Evolutionary conservation across 2,797 vertebrate genomes (phyloP), one percentile per base, ranked within the genome.

Genomic region (Sebastes iracundus): DNA sequence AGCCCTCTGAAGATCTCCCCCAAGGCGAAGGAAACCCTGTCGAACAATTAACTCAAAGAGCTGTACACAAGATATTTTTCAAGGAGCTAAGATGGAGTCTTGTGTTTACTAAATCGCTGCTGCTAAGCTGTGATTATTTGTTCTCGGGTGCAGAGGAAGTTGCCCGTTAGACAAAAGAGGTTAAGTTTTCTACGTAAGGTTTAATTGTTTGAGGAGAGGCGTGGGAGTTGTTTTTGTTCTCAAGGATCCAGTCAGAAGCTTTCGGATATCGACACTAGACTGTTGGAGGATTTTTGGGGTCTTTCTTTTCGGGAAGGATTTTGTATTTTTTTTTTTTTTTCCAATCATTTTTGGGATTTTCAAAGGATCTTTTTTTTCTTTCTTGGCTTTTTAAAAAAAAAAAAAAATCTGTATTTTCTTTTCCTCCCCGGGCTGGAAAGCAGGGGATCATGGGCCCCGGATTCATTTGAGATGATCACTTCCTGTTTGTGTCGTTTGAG

Each of bases 391-490:
- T 84, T 1, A 38, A 38, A 22, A 7, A 18, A 46, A 32, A 32
- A 18, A 20, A 49, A 18, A 35, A 55, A 82, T 80, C 58, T 5
- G 0, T 64, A 53, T 88, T 82, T 86, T 87, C 16, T 69, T 84
- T 85, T 75, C 16, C 62, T 83, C 85, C 87, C 88, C 8, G 68
- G 75, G 70, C 90, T 91, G 80, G 83, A 92, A 93, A 89, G 88
- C 94, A 91, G 83, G 93, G 93, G 92, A 93, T 85, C 82, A 96
- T 96, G 96, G 95, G 92, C 86, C 88, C 88, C 66, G 91, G 91
- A 93, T 94, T 88, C 88, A 79, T 93, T 86, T 96, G 94, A 96
- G 92, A 96, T 96, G 96, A 75, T 94, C 82, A 92, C 91, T 91
- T 95, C 92, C 92, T 95, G 90, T 93, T 93, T 93, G 86, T 94